Base-by-base conservation (phyloP, 2,113 vertebrate species). In the Thunnus maccoyii region DNA sequence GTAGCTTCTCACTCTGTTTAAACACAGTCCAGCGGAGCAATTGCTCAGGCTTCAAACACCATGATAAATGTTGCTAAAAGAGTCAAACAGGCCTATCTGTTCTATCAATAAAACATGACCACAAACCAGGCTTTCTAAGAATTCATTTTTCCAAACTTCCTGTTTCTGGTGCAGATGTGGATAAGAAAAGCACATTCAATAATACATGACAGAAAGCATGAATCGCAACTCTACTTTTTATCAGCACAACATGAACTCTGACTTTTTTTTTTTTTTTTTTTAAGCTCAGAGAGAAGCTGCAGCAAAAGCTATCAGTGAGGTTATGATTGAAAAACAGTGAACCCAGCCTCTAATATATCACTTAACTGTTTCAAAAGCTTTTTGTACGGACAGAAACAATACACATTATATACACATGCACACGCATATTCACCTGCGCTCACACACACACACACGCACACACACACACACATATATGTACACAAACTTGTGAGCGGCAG, bases 141-240 rank as follows among this genome's bases (percentile, higher is more conserved):
- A 36, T 77, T 25, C 1, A 36, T 50, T 55, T 44, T 61, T n/a
- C 16, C 14, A 30, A 44, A 57, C 70, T 44, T 76, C 55, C 64
- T 83, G 63, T 71, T 71, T 78, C 70, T 74, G 84, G 22, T 9
- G 1, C 61, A 51, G 47, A 72, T 72, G 25, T 2, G 62, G 75
- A 83, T 80, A 85, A 88, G 75, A 65, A 55, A 75, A 65, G 25
- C 20, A 64, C 30, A 72, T 56, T 27, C 20, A 72, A 72, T 76
- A 72, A 71, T 72, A 55, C 4, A 16, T 18, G 47, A 72, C 16
- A 41, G 47, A 44, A 74, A 54, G 17, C 76, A 78, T 48, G 15
- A 36, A 61, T 66, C 62, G 14, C n/a, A 51, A 1, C 32, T 20
- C n/a, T 3, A 3, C 27, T 20, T 60, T 55, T 68, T 27, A 65